Evolutionary conservation across 2,888 invertebrate species (phyloP).

Genomic region (Zygaena filipendulae): DNA sequence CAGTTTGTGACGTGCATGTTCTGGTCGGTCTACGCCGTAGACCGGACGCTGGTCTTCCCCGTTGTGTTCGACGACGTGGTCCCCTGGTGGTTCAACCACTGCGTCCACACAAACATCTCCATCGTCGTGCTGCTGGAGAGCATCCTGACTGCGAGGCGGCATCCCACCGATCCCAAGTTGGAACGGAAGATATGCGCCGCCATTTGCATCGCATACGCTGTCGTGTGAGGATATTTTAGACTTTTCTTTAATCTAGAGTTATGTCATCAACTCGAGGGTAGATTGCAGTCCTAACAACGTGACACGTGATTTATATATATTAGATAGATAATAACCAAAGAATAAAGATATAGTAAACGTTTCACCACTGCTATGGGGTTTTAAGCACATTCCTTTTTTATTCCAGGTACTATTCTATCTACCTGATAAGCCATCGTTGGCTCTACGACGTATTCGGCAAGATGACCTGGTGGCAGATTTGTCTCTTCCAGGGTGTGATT

Average conservation of each 20-base stretch:
- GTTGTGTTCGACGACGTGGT: constrained; percentile 54
- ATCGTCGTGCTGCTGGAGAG: constrained; percentile 57
- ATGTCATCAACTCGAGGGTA: background rate
- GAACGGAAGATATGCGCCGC: constrained; percentile 29
- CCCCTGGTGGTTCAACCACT: constrained; percentile 70
- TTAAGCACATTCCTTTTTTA: constrained; percentile 21
- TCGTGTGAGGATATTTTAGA: constrained; percentile 39
- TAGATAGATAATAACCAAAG: too few species aligned
- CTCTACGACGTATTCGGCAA: constrained; percentile 61
- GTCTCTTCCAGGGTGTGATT: constrained; percentile 40
- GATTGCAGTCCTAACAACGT: background rate
- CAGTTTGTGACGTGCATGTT: constrained; percentile 65
- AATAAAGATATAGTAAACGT: too few species aligned
- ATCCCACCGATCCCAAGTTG: constrained; percentile 29
- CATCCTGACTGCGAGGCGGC: constrained; percentile 36
- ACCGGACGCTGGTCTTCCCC: constrained; percentile 69
- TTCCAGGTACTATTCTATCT: constrained; percentile 53
- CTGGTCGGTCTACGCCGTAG: constrained; percentile 62
- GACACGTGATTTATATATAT: too few species aligned
- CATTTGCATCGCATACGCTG: constrained; percentile 33
- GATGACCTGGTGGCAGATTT: constrained; percentile 62
- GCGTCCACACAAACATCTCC: constrained; percentile 65
- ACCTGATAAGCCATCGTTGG: constrained; percentile 54
- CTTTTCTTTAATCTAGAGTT: constrained; percentile 1
- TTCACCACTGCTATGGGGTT: too few species aligned